Conservation (phyloP, 2,888 invertebrate species). For the Geophilus truncorum region DNA sequence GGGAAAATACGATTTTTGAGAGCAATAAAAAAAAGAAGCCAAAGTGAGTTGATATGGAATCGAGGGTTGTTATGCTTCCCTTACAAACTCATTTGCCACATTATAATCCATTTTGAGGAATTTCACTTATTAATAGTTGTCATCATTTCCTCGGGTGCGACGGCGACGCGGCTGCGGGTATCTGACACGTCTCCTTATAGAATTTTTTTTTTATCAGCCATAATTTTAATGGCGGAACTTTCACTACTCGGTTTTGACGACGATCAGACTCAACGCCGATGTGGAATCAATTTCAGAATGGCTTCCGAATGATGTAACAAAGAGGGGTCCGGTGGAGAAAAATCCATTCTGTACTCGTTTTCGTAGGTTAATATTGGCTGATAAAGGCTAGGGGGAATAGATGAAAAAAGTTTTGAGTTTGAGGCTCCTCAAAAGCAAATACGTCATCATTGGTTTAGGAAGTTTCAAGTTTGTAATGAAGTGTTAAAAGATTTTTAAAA, state of each 20-base stretch:
- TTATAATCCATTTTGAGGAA: not conserved
- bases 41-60: not conserved
- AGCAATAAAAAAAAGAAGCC: slow-evolving; percentile 1
- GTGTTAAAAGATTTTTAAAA: not conserved
- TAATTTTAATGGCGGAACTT: slow-evolving; percentile 10
- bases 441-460: no score
- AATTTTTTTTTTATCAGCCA: slow-evolving; percentile 2
- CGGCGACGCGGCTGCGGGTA: not conserved
- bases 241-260: not conserved
- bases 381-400: no score
- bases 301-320: slow-evolving; percentile 10
- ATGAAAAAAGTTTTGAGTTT: no score
- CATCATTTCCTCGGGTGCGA: not conserved
- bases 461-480: no score
- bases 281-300: slow-evolving; percentile 2
- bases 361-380: not conserved
- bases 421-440: no score
- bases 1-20: not conserved
- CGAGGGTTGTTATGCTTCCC: not conserved
- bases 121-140: not conserved
- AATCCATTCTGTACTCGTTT: not conserved
- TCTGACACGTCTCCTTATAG: not conserved
- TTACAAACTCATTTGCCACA: slow-evolving; percentile 4
- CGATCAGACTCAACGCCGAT: not conserved
- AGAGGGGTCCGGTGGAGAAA: not conserved